phyloP scores from a whole-genome alignment of 2,113 vertebrate genomes.

The Lonchura striata region DNA sequence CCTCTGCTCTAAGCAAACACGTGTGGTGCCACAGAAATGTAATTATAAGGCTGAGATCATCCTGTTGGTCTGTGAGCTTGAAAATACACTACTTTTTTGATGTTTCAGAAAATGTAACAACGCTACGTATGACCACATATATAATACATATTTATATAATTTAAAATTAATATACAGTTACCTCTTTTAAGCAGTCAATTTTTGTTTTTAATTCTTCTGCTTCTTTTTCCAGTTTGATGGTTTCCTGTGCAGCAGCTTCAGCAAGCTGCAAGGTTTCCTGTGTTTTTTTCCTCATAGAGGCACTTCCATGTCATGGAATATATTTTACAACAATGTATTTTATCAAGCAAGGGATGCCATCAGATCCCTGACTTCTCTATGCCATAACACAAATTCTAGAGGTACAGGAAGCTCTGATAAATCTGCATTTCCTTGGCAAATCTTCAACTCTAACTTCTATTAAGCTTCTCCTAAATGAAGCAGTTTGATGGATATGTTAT shows the following conservation, averaged over 20 bases:
- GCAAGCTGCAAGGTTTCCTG: constrained; percentile 65
- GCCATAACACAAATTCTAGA: background rate
- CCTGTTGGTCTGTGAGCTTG: background rate
- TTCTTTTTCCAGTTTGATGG: constrained; percentile 64
- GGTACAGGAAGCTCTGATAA: background rate
- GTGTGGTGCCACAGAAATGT: background rate
- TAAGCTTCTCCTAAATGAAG: background rate
- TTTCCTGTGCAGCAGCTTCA: constrained; percentile 34
- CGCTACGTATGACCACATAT: background rate
- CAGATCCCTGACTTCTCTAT: background rate
- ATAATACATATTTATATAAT: background rate
- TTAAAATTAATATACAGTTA: constrained; percentile 32
- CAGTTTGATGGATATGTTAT: background rate
- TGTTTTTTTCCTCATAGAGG: constrained; percentile 65
- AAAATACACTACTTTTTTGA: background rate
- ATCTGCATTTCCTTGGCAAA: background rate
- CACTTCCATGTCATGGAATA: constrained; percentile 74
- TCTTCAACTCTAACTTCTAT: background rate
- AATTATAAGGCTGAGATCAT: background rate
- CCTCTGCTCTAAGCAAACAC: background rate
- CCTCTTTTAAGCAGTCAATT: constrained; percentile 71
- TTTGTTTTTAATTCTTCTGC: constrained; percentile 67
- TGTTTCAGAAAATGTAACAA: background rate
- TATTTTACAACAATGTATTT: background rate
- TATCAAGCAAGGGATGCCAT: background rate